Conservation (phyloP, 2,113 vertebrate genomes). For the Helogale parvula region DNA sequence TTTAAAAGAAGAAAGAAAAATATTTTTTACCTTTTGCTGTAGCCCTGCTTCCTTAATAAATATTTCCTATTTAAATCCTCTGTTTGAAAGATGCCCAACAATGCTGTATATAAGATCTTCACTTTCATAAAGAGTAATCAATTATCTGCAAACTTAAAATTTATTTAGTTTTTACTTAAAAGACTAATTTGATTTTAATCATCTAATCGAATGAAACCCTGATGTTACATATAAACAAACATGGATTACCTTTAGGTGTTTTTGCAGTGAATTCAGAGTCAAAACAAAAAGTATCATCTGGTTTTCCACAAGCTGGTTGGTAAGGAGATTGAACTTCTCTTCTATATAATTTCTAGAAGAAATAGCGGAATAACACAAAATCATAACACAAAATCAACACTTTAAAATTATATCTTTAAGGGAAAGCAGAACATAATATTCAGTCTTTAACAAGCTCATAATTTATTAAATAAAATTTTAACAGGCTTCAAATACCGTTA, state of each 20-base stretch:
- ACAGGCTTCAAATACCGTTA: neutral
- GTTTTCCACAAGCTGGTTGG: conserved; percentile 96
- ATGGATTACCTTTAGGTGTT: conserved; percentile 95
- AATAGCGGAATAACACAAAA: neutral
- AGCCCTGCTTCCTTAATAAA: neutral
- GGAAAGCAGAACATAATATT: neutral
- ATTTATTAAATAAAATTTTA: conserved; percentile 34
- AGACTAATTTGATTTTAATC: neutral
- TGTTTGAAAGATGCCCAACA: neutral
- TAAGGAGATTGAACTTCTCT: conserved; percentile 97
- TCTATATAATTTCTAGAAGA: conserved; percentile 93
- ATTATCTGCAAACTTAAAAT: neutral
- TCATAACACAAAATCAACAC: neutral
- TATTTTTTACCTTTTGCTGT: neutral
- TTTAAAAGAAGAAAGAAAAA: neutral
- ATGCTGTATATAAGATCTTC: neutral
- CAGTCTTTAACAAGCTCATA: neutral
- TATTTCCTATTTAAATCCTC: conserved; percentile 16
- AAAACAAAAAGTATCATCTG: conserved; percentile 98
- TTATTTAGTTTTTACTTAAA: neutral
- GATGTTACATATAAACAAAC: neutral
- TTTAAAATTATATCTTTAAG: conserved; percentile 23
- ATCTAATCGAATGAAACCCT: neutral
- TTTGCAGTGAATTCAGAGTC: conserved; percentile 99
- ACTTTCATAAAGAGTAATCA: neutral